Conservation (phyloP, 2,888 invertebrate genomes). For the Tethea ocularis region DNA sequence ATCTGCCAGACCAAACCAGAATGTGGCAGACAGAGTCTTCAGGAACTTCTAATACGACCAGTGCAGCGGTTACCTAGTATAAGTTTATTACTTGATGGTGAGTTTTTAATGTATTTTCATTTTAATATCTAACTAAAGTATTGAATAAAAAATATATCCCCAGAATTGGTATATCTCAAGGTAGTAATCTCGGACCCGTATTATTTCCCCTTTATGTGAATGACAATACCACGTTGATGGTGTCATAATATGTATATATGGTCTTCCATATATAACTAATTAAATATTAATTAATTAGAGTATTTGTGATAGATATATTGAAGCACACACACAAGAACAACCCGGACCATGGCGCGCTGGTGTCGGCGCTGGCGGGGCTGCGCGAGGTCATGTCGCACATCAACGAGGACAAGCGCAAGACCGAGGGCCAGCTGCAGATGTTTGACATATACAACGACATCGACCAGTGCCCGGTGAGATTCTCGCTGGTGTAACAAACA, state of each 20-base stretch:
- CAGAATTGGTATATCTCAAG: too few species aligned
- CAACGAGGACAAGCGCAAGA: slow-evolving; percentile 98
- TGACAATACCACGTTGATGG: too few species aligned
- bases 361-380: slow-evolving; percentile 93
- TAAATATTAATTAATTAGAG: too few species aligned
- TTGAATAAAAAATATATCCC: not conserved
- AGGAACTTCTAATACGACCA: slow-evolving; percentile 98
- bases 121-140: not conserved
- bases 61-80: slow-evolving; percentile 99
- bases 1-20: slow-evolving; percentile 97
- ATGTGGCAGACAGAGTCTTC: slow-evolving; percentile 97
- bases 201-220: too few species aligned
- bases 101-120: slow-evolving; percentile 41
- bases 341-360: slow-evolving; percentile 93
- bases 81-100: slow-evolving; percentile 95
- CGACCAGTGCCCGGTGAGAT: slow-evolving; percentile 95
- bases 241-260: too few species aligned
- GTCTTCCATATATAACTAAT: too few species aligned
- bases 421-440: slow-evolving; percentile 97
- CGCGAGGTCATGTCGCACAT: slow-evolving; percentile 98
- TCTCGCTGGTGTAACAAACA: not conserved
- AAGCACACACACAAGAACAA: slow-evolving; percentile 95
- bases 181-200: too few species aligned
- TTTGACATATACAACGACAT: slow-evolving; percentile 99
- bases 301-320: slow-evolving; percentile 90